These are phyloP conservation scores for Tangara arthus DNA, from an alignment of 2,797 vertebrate genomes.

Conservation along the genomic window DNA sequence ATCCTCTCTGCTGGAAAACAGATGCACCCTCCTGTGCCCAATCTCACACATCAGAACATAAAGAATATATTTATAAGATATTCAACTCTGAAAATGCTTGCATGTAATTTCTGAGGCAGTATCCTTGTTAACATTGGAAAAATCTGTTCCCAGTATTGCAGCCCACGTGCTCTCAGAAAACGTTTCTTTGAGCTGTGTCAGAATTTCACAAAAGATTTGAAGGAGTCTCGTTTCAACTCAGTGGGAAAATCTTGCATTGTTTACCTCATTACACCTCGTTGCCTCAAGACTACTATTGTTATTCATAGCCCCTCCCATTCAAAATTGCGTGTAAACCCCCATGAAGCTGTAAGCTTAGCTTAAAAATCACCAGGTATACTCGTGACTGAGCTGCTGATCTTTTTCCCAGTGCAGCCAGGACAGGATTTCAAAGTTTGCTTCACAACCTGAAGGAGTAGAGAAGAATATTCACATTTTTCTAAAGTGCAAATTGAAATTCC, in stretches of 20 bases:
- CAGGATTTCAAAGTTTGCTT: background rate
- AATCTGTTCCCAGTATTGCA: background rate
- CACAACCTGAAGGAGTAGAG: background rate
- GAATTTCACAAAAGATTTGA: constrained; percentile 5
- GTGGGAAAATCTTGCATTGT: background rate
- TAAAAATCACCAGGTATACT: background rate
- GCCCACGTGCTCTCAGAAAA: constrained; percentile 7
- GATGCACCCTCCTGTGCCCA: background rate
- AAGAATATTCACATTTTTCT: background rate
- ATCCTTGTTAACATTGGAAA: background rate
- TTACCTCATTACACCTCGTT: background rate
- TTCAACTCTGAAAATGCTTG: constrained; percentile 11
- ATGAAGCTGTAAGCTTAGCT: background rate
- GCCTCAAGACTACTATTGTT: background rate
- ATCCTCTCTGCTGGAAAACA: constrained; percentile 5
- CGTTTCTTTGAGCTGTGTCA: background rate
- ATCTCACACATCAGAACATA: background rate
- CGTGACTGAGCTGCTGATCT: background rate
- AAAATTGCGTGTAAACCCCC: background rate
- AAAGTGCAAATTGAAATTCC: background rate
- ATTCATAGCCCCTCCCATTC: background rate
- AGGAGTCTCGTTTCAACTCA: background rate
- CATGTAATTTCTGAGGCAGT: constrained; percentile 14
- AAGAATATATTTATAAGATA: constrained; percentile 10
- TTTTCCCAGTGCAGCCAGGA: background rate